Evolutionary conservation across 2,888 invertebrate species (phyloP).

Genomic region (Ormyrus thymus): DNA sequence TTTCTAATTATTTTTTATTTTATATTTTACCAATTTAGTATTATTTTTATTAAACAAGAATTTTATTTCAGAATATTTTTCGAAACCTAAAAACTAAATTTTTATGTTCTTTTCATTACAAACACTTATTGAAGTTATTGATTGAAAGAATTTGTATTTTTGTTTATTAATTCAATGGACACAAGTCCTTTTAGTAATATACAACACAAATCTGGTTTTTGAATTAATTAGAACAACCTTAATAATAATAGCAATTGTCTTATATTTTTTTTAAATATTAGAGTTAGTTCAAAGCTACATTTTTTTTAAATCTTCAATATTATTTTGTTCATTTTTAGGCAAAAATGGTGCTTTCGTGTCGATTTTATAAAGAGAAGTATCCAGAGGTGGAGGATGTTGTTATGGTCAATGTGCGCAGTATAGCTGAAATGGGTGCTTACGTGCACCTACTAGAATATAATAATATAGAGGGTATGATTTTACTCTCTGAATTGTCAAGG

Average conservation of each 20-base stretch:
- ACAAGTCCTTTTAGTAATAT: too few relatives aligned
- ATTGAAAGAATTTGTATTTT: too few relatives aligned
- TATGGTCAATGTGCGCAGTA: conserved; percentile 98
- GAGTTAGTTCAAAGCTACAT: neutral
- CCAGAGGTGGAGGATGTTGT: conserved; percentile 99
- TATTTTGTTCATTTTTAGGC: conserved; percentile 27
- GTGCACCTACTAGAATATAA: conserved; percentile 98
- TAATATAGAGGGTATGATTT: conserved; percentile 99
- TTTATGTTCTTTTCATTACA: neutral
- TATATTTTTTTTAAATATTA: neutral
- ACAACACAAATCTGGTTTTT: too few relatives aligned
- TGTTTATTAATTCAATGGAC: too few relatives aligned
- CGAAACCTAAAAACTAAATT: neutral
- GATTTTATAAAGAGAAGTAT: conserved; percentile 97
- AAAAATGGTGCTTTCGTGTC: conserved; percentile 93
- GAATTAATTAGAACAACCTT: too few relatives aligned
- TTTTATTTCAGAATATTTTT: too few relatives aligned
- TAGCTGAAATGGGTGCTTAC: conserved; percentile 99
- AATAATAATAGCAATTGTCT: too few relatives aligned
- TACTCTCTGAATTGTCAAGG: conserved; percentile 97
- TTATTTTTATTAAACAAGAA: neutral
- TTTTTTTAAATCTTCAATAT: neutral
- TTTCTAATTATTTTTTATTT: neutral
- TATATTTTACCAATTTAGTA: neutral
- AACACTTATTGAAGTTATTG: neutral